Conservation (phyloP, 2,888 invertebrate genomes). For the Chymomyza procnemis region DNA sequence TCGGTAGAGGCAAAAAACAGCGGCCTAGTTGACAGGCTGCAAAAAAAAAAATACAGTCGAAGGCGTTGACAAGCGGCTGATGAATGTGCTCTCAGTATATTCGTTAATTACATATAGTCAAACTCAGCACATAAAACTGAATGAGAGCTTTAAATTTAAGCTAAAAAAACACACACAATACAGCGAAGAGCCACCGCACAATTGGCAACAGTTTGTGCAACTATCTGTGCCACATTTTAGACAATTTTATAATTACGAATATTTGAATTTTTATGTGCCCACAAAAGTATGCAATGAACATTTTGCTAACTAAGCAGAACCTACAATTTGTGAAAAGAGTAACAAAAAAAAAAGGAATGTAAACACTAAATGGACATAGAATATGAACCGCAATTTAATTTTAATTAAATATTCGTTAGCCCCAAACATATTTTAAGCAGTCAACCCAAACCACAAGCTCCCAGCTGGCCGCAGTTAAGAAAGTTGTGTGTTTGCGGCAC, state of each 20-base stretch:
- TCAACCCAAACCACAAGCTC: background rate
- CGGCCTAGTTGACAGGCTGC: constrained; percentile 16
- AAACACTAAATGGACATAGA: background rate
- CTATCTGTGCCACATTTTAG: background rate
- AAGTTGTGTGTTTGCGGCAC: background rate
- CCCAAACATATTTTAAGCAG: constrained; percentile 2
- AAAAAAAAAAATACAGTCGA: background rate
- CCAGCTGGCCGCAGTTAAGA: background rate
- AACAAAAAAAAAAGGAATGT: background rate
- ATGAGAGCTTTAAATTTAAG: background rate
- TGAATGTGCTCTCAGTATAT: background rate
- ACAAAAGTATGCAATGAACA: constrained; percentile 24
- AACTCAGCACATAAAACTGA: background rate
- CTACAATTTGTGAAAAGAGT: constrained; percentile 8
- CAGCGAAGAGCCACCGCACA: background rate
- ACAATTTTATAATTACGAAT: too few relatives aligned
- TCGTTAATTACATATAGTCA: background rate
- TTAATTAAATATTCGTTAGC: constrained; percentile 37
- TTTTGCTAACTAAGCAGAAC: background rate
- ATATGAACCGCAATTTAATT: constrained; percentile 32
- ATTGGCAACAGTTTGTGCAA: background rate
- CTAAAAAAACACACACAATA: too few relatives aligned
- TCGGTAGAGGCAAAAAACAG: constrained; percentile 12
- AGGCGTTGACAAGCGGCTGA: background rate
- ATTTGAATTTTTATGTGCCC: background rate